Evolutionary conservation across 2,888 invertebrate genomes (phyloP).

Genomic region (Ormyrus thymus): DNA sequence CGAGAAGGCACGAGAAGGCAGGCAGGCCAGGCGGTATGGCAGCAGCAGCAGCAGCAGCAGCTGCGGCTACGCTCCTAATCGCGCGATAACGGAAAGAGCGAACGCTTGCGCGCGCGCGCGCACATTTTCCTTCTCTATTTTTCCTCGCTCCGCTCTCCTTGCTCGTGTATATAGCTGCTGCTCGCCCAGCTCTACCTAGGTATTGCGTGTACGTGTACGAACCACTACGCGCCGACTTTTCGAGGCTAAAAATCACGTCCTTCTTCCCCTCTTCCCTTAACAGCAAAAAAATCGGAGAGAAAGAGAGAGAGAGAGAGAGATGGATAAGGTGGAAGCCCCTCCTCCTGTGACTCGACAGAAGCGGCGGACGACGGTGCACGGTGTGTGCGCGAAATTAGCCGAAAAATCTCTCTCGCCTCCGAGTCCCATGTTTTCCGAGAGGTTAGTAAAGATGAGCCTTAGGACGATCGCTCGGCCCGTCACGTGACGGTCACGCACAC

Average conservation of each 20-base stretch:
- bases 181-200: too few relatives aligned
- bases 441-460: slow-evolving; percentile 34
- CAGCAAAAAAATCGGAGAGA: neutral
- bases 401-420: slow-evolving; percentile 31
- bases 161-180: neutral
- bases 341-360: slow-evolving; percentile 19
- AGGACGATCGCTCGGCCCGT: neutral
- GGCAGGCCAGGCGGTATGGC: too few relatives aligned
- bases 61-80: slow-evolving; percentile 28
- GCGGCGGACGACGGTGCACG: neutral
- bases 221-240: neutral
- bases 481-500: slow-evolving; percentile 22
- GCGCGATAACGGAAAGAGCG: slow-evolving; percentile 50
- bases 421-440: slow-evolving; percentile 29
- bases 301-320: slow-evolving; percentile 4
- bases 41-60: neutral
- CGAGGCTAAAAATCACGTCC: slow-evolving; percentile 19
- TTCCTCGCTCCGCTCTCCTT: slow-evolving; percentile 23
- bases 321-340: neutral
- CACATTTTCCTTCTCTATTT: slow-evolving; percentile 20
- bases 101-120: slow-evolving; percentile 9
- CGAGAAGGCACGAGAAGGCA: too few relatives aligned
- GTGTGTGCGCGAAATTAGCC: slow-evolving; percentile 20
- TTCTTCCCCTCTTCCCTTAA: slow-evolving; percentile 15
- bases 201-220: too few relatives aligned